phyloP scores from a whole-genome alignment of 2,797 vertebrate species.

The Poecilia velifera region DNA sequence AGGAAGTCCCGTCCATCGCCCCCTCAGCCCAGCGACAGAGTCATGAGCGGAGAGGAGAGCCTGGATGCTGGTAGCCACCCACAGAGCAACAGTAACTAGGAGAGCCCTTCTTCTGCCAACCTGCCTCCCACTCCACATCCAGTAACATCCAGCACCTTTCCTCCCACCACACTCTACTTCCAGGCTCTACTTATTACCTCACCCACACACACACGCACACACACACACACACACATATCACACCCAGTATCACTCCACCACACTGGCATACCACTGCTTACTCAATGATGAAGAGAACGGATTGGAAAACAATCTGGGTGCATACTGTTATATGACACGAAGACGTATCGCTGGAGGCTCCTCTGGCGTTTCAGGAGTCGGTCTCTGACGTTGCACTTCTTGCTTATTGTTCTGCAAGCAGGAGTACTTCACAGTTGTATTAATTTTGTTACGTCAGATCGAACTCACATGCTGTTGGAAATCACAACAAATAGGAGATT shows the following conservation, averaged over 20 bases:
- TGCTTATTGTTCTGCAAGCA: constrained; percentile 23
- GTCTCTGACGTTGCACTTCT: constrained; percentile 40
- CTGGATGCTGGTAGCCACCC: constrained; percentile 69
- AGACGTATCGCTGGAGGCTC: constrained; percentile 58
- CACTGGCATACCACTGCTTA: constrained; percentile 64
- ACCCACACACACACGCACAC: constrained; percentile 33
- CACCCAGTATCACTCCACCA: constrained; percentile 52
- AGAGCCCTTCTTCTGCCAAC: constrained; percentile 75
- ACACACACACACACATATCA: constrained; percentile 27
- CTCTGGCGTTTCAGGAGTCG: constrained; percentile 48
- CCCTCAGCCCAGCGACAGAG: constrained; percentile 74
- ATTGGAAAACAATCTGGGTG: constrained; percentile 54
- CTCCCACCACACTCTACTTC: constrained; percentile 71
- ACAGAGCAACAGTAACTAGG: constrained; percentile 80
- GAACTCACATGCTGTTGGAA: not conserved
- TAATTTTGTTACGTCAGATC: constrained; percentile 21
- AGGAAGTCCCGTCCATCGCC: constrained; percentile 74
- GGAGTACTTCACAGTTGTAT: constrained; percentile 20
- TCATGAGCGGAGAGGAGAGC: constrained; percentile 72
- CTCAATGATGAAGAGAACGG: constrained; percentile 60
- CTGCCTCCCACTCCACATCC: constrained; percentile 75
- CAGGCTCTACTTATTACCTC: constrained; percentile 73
- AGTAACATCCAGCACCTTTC: constrained; percentile 75
- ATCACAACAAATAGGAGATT: not conserved
- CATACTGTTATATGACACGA: constrained; percentile 43